Evolutionary conservation across 2,888 invertebrate species (phyloP).

Genomic region (Resseliella maxima): DNA sequence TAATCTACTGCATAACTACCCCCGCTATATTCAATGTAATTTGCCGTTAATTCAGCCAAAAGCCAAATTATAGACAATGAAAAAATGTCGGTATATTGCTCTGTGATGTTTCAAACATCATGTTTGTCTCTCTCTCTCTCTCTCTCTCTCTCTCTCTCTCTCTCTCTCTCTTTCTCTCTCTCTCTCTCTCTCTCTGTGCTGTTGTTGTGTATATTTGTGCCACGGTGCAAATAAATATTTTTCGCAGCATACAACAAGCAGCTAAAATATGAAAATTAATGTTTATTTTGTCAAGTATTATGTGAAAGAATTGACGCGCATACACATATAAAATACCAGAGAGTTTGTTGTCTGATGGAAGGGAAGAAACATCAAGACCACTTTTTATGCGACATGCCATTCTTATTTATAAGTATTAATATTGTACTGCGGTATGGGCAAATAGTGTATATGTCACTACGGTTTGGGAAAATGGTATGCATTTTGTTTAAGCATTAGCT

Average conservation of each 20-base stretch:
- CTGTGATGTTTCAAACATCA: no score
- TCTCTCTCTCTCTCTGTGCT: not conserved
- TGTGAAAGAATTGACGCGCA: conserved; percentile 12
- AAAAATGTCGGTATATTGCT: not conserved
- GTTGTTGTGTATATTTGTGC: not conserved
- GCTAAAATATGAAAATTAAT: conserved; percentile 46
- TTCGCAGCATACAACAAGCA: not conserved
- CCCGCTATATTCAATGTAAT: conserved; percentile 17
- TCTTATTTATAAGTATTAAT: conserved; percentile 28
- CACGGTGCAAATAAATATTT: conserved; percentile 21
- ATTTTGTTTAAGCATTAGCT: not conserved
- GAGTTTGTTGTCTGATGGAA: no score
- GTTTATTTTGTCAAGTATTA: conserved; percentile 1
- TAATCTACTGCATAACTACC: conserved; percentile 18
- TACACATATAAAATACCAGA: no score
- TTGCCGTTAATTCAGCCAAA: conserved; percentile 35
- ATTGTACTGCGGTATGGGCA: not conserved
- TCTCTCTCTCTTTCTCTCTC: no score
- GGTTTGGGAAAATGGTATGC: not conserved
- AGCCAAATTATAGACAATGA: conserved; percentile 38
- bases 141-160: no score
- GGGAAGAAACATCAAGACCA: not conserved
- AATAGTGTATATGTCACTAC: not conserved
- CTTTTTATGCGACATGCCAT: not conserved
- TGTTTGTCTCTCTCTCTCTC: no score